Evolutionary conservation across 2,888 invertebrate species (phyloP).

Genomic region (Isoperla grammatica): DNA sequence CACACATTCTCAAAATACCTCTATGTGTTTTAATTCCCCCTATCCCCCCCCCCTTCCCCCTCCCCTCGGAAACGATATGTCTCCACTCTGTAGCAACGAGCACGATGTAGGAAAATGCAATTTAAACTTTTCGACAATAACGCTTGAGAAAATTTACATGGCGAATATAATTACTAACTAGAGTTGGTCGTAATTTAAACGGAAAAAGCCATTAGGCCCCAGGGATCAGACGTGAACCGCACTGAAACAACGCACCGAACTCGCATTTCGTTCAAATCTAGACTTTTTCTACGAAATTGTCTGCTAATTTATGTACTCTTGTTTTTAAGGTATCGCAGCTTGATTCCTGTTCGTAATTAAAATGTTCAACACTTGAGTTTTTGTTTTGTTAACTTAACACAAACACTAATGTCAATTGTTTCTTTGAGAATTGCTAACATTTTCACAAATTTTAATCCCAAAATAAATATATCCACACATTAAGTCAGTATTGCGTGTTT

Average conservation of each 20-base stretch:
- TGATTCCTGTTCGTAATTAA: background rate
- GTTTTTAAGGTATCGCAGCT: background rate
- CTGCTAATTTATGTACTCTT: background rate
- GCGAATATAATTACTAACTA: constrained; percentile 24
- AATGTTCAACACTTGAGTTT: too few relatives aligned
- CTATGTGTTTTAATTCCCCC: too few relatives aligned
- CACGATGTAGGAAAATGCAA: constrained; percentile 25
- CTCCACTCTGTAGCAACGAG: constrained; percentile 45
- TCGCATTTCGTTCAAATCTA: too few relatives aligned
- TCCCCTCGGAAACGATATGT: background rate
- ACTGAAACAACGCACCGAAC: constrained; percentile 21
- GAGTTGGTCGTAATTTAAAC: constrained; percentile 28
- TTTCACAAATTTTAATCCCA: too few relatives aligned
- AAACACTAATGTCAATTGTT: too few relatives aligned
- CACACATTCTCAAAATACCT: too few relatives aligned
- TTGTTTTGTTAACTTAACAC: too few relatives aligned
- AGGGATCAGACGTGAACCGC: constrained; percentile 20
- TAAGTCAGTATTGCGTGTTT: too few relatives aligned
- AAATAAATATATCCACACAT: too few relatives aligned
- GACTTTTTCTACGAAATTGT: too few relatives aligned
- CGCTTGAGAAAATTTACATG: constrained; percentile 27
- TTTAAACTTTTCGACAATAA: constrained; percentile 30
- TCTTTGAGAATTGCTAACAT: too few relatives aligned
- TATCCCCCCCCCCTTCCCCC: too few relatives aligned
- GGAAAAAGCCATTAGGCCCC: constrained; percentile 29